These are phyloP conservation scores for Platyura marginata DNA, from an alignment of 1,140 invertebrate species.

Conservation along the genomic window DNA sequence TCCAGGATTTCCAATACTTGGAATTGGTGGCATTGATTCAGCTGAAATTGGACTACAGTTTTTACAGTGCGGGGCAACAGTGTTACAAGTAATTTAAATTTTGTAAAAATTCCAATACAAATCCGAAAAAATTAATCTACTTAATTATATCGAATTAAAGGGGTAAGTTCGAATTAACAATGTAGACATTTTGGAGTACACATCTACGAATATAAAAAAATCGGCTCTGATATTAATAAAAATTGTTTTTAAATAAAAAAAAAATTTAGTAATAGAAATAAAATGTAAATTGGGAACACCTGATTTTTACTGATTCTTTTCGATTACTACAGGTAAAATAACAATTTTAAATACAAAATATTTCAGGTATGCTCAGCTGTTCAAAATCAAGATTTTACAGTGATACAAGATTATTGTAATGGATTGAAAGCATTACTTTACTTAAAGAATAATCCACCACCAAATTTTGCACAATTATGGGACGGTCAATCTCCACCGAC, in stretches of 20 bases:
- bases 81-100: slow-evolving; percentile 52
- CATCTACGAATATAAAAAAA: no score
- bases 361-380: slow-evolving; percentile 80
- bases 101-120: no score
- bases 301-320: no score
- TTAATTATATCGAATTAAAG: not conserved
- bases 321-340: no score
- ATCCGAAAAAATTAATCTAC: no score
- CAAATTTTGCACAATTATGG: slow-evolving; percentile 53
- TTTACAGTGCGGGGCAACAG: slow-evolving; percentile 73
- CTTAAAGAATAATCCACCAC: slow-evolving; percentile 38
- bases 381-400: slow-evolving; percentile 95
- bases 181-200: not conserved
- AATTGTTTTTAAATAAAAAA: no score
- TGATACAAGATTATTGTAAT: slow-evolving; percentile 84
- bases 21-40: slow-evolving; percentile 92
- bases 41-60: slow-evolving; percentile 89
- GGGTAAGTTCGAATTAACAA: not conserved
- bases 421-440: slow-evolving; percentile 84
- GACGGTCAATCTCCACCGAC: slow-evolving; percentile 87
- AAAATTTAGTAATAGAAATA: no score
- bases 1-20: slow-evolving; percentile 81
- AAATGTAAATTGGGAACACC: no score
- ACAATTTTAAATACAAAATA: not conserved
- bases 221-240: no score